Evolutionary conservation across 2,888 invertebrate species (phyloP), one percentile per base, ranked within the genome.

Genomic region (Ceramica pisi): DNA sequence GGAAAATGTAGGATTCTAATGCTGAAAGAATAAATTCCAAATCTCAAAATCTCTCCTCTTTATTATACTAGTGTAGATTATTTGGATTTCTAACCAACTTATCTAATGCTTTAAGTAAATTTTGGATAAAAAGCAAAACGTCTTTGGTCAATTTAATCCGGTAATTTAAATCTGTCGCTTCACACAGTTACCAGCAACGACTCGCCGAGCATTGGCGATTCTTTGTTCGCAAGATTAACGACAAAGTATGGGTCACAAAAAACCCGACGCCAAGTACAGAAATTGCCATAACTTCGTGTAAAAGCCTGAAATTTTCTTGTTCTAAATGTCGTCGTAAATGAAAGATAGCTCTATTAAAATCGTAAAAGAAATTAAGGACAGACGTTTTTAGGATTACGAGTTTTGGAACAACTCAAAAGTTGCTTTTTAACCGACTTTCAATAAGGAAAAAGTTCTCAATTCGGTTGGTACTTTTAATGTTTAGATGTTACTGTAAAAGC

Each of bases 211-310:
- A 91, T 90, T 89, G 91, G 91, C 89, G 89, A 92, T 92, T 95
- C 95, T 95, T 95, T 94, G 93, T 94, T 92, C 90, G 88, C 87
- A 94, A 95, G 95, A 95, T 95, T 95, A 94, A 95, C 94, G 94
- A 93, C 93, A 93, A 94, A 94, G 94, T 94, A 92, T 91, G 92
- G 88, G 92, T 93, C 94, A 91, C 95, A 94, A 95, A 95, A 88
- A 94, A 95, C 94, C 88, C 92, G 92, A 89, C 92, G 91, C 92
- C 90, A 92, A 94, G 92, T 93, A 91, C 93, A 94, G 94, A 94
- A 95, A 95, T 95, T 95, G 93, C 95, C 94, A 92, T 95, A 95
- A 95, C 93, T 95, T 95, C 92, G 93, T 94, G 95, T 95, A 93
- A 93, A 94, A 93, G 90, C 90, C 92, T 92, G 92, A 94, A 94